A percentile compares a stretch with the other conserved stretches of the same genome.
Evolutionary conservation across 2,113 vertebrate species (phyloP).

Genomic region (Progne subis): DNA sequence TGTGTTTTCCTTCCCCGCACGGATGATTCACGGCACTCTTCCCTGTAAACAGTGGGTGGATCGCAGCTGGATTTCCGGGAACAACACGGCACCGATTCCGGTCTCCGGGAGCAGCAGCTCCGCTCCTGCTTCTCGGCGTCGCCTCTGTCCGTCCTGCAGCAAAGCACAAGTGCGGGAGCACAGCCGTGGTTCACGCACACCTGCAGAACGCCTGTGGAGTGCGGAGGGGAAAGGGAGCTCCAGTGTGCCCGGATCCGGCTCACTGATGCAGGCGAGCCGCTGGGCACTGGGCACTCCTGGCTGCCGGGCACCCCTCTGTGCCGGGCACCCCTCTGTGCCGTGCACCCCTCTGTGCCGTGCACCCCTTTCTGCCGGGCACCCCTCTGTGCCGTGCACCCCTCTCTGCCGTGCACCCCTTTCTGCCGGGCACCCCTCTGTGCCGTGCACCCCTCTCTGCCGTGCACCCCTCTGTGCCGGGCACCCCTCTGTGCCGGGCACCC

Average conservation of each 20-base stretch:
- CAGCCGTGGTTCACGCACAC: neutral
- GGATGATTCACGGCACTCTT: slow-evolving; percentile 43
- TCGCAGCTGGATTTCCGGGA: slow-evolving; percentile 45
- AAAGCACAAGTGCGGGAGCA: neutral
- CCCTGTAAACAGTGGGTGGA: slow-evolving; percentile 42
- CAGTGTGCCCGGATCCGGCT: fast-evolving
- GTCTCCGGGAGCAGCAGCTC: neutral
- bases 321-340: neutral
- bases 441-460: neutral
- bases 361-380: neutral
- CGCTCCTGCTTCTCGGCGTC: fast-evolving
- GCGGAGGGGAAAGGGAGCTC: neutral
- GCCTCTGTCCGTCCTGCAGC: neutral
- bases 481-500: neutral
- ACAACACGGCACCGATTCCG: fast-evolving
- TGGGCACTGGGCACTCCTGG: neutral
- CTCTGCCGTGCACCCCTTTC: fast-evolving
- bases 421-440: neutral
- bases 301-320: neutral
- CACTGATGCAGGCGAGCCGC: neutral
- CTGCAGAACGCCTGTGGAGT: neutral
- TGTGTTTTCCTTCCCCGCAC: neutral
- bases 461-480: neutral
- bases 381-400: neutral
- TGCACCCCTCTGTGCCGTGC: neutral